Evolutionary conservation across 2,113 vertebrate species (phyloP).

Genomic region (Stigmatopora argus): DNA sequence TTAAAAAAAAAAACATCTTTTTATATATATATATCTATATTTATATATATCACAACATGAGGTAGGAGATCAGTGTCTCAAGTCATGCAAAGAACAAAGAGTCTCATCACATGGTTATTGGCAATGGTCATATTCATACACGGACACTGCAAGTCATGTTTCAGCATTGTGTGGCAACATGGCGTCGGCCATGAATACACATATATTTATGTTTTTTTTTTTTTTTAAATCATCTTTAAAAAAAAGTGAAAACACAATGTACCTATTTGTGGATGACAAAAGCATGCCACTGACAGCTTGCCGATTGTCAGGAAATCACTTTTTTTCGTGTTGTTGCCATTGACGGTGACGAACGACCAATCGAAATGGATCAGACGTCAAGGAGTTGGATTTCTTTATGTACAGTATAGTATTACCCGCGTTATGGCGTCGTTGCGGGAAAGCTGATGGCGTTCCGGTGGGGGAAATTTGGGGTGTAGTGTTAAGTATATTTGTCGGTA

Average conservation of each 20-base stretch:
- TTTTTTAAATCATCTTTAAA: neutral
- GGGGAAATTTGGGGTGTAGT: neutral
- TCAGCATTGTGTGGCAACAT: slow-evolving; percentile 43
- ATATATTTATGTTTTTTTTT: slow-evolving; percentile 1
- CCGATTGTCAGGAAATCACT: slow-evolving; percentile 2
- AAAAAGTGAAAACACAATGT: slow-evolving; percentile 32
- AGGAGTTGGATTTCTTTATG: neutral
- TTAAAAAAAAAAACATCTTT: slow-evolving; percentile 19
- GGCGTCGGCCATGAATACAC: slow-evolving; percentile 28
- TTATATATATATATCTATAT: slow-evolving; percentile 1
- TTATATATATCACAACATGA: slow-evolving; percentile 76
- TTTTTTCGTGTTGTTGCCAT: slow-evolving; percentile 19
- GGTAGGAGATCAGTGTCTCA: slow-evolving; percentile 77
- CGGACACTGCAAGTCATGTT: slow-evolving; percentile 62
- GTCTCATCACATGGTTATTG: slow-evolving; percentile 75
- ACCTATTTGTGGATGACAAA: slow-evolving; percentile 27
- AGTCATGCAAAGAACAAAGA: slow-evolving; percentile 75
- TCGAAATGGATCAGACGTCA: too few species aligned
- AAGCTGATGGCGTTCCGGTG: neutral
- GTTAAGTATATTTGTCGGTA: neutral
- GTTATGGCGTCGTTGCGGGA: neutral
- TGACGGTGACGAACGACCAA: too few species aligned
- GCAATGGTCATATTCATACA: slow-evolving; percentile 62
- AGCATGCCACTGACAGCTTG: slow-evolving; percentile 13
- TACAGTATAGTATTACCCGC: neutral